Evolutionary conservation across 2,888 invertebrate species (phyloP).

Genomic region (Chirona hameri): DNA sequence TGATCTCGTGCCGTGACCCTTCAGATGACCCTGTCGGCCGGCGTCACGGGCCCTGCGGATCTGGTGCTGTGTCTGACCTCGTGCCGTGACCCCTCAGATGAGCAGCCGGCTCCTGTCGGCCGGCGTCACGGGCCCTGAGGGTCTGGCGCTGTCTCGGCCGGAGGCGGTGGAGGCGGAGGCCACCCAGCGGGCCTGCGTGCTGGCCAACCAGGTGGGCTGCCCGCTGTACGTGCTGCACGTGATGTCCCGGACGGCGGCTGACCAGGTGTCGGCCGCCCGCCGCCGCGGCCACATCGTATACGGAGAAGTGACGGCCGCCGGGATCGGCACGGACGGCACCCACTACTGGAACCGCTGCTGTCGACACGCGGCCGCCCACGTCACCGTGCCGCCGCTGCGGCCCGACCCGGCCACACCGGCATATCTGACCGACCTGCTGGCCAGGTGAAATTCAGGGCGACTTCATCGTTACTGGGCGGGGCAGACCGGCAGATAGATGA

Average conservation of each 20-base stretch:
- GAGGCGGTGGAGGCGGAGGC: slow-evolving; percentile 98
- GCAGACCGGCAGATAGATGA: no score
- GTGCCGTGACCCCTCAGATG: slow-evolving; percentile 52
- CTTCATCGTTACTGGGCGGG: no score
- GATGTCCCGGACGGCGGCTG: slow-evolving; percentile 88
- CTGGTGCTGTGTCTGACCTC: not conserved
- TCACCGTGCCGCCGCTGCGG: slow-evolving; percentile 90
- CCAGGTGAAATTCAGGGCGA: no score
- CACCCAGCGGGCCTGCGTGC: slow-evolving; percentile 85
- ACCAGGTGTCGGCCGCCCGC: slow-evolving; percentile 66
- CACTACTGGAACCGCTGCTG: slow-evolving; percentile 82
- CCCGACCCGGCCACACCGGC: slow-evolving; percentile 84
- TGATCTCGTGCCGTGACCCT: not conserved
- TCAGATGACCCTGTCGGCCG: slow-evolving; percentile 70
- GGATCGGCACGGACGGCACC: slow-evolving; percentile 68
- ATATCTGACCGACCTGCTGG: slow-evolving; percentile 45
- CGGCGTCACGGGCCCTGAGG: slow-evolving; percentile 93
- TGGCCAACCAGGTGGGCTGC: slow-evolving; percentile 86
- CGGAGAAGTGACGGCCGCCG: slow-evolving; percentile 89
- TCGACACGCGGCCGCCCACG: slow-evolving; percentile 88
- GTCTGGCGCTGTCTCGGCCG: slow-evolving; percentile 86
- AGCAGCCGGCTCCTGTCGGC: slow-evolving; percentile 74
- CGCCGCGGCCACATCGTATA: slow-evolving; percentile 64
- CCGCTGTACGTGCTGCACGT: slow-evolving; percentile 92
- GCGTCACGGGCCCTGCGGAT: slow-evolving; percentile 68